Evolutionary conservation across 2,113 vertebrate species (phyloP), one percentile per base, ranked within the genome.

Genomic region (Phalacrocorax carbo): DNA sequence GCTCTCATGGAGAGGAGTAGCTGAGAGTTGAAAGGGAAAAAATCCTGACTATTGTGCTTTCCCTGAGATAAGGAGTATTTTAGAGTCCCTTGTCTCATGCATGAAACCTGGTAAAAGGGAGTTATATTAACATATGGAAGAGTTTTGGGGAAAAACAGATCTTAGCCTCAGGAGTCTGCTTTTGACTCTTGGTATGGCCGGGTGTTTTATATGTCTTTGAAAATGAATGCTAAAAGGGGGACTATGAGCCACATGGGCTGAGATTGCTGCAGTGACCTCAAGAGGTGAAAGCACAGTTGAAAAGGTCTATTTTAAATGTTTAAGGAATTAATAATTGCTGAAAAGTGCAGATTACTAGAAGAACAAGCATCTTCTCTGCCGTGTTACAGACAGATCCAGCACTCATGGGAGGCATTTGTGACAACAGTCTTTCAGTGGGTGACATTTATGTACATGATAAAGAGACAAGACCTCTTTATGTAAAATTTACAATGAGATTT

Each of bases 361-460:
- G 93, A 94, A 88, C 52, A 84, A 84, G 79, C 88, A 75, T 95
- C 73, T 96, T 94, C 73, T 87, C 80, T 88, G 90, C 77, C 30
- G 0, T n/a, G 48, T 85, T 94, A 78, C 66, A 93, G 97, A 91
- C 91, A 94, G 94, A 94, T 95, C 91, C 7, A 22, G 90, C 91
- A 91, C 90, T 96, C 91, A 66, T 32, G 86, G 79, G 94, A 96
- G 96, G 94, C 95, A 92, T 97, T 94, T 95, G 87, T 97, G 97
- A 94, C 97, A 97, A 93, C 94, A 96, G 80, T 92, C 96, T 96
- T 97, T 94, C 91, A 95, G 88, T 81, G 87, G 95, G 90, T 97
- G 94, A 96, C 96, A 96, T 97, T 97, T 96, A 97, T 94, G 85
- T 94, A 95, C 70, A 54, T 46, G 77, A 93, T 93, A 72, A 95